Evolutionary conservation across 2,888 invertebrate species (phyloP).

Genomic region (Tanytarsus gracilentus): DNA sequence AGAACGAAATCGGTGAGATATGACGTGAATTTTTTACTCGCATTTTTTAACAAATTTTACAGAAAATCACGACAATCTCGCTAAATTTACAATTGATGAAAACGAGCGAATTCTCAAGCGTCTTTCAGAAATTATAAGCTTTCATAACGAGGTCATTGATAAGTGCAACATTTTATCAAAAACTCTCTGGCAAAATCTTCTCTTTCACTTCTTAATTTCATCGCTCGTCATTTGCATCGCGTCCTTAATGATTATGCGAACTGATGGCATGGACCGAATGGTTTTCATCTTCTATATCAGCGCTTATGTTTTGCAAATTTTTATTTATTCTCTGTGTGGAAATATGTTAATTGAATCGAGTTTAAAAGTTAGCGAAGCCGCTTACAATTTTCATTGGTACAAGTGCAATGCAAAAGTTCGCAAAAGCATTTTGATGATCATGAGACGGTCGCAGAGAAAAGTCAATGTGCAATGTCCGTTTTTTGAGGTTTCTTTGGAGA

Average conservation of each 20-base stretch:
- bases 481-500: slow-evolving; percentile 17
- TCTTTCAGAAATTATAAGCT: not conserved
- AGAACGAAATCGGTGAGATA: not conserved
- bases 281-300: slow-evolving; percentile 2
- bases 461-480: slow-evolving; percentile 7
- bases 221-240: not conserved
- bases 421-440: not conserved
- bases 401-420: slow-evolving; percentile 1
- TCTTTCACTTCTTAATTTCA: slow-evolving; percentile 7
- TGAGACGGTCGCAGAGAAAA: not conserved
- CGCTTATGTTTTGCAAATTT: not conserved
- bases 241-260: not conserved
- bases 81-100: not conserved
- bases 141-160: not conserved
- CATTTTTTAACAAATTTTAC: not conserved
- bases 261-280: not conserved
- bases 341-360: slow-evolving; percentile 7
- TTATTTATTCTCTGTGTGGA: slow-evolving; percentile 9
- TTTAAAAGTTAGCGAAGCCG: not conserved
- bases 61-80: not conserved
- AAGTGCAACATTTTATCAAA: not conserved
- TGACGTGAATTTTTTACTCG: not conserved
- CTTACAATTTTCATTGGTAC: slow-evolving; percentile 13
- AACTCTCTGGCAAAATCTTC: not conserved
- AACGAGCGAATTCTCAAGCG: not conserved